Evolutionary conservation across 2,113 vertebrate genomes (phyloP).

Genomic region (Epinephelus fuscoguttatus): DNA sequence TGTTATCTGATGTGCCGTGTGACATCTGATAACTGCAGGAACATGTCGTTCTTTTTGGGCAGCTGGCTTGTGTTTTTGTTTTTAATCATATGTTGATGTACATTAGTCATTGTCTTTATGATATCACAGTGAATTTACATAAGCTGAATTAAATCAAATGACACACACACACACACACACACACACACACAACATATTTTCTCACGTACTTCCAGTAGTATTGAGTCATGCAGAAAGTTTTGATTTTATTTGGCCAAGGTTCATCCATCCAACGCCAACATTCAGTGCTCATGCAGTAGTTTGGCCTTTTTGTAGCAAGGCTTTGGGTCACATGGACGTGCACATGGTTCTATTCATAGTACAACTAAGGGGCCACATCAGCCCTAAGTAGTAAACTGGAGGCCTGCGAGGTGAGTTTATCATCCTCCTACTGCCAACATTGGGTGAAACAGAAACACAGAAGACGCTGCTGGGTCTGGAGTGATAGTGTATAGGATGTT

Average conservation of each 20-base stretch:
- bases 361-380: too few species aligned
- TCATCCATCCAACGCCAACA: too few species aligned
- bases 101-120: constrained; percentile 27
- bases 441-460: too few species aligned
- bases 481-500: too few species aligned
- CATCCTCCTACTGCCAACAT: too few species aligned
- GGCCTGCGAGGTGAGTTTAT: too few species aligned
- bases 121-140: constrained; percentile 27
- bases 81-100: constrained; percentile 21
- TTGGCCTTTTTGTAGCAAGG: too few species aligned
- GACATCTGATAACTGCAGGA: constrained; percentile 16
- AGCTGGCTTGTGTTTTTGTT: constrained; percentile 17
- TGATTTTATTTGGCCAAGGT: neutral
- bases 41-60: constrained; percentile 18
- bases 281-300: too few species aligned
- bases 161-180: neutral
- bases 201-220: neutral
- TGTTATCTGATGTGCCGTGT: constrained; percentile 25
- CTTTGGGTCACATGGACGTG: too few species aligned
- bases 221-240: neutral
- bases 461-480: too few species aligned
- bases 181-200: neutral
- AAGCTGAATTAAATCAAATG: constrained; percentile 21
- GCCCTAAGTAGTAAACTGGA: too few species aligned
- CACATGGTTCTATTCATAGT: too few species aligned